Conservation (phyloP, 2,888 invertebrate species). For the Cephus spinipes region DNA sequence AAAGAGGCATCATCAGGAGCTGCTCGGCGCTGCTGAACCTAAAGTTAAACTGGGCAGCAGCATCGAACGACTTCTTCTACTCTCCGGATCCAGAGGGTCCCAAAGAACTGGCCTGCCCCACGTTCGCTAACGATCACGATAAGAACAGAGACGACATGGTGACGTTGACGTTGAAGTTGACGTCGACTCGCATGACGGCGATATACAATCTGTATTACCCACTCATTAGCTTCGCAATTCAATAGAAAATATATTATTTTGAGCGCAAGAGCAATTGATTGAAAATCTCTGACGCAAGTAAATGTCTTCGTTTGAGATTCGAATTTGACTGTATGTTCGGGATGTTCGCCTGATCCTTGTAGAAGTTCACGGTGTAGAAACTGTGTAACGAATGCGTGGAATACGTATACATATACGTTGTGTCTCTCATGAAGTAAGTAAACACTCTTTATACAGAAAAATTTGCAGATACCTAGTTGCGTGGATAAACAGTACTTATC, state of each 20-base stretch:
- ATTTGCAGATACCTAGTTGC: not conserved
- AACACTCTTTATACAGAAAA: slow-evolving; percentile 1
- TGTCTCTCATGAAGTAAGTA: slow-evolving; percentile 49
- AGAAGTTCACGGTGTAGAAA: slow-evolving; percentile 63
- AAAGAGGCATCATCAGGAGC: not conserved
- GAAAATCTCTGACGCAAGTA: not conserved
- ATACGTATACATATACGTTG: slow-evolving; percentile 61
- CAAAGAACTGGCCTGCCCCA: slow-evolving; percentile 65
- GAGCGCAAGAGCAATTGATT: too few species aligned
- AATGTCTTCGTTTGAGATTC: not conserved
- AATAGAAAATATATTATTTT: too few species aligned
- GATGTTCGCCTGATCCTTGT: slow-evolving; percentile 59
- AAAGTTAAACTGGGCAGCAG: too few species aligned
- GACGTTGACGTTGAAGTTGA: too few species aligned
- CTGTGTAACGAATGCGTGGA: slow-evolving; percentile 61
- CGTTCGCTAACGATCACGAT: slow-evolving; percentile 40
- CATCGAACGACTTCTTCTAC: slow-evolving; percentile 24
- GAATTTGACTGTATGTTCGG: slow-evolving; percentile 10
- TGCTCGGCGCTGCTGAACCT: too few species aligned
- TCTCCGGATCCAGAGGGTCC: slow-evolving; percentile 54
- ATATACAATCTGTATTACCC: too few species aligned
- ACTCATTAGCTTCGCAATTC: too few species aligned
- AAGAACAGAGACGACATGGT: too few species aligned
- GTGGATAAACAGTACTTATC: not conserved
- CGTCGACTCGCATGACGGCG: too few species aligned